Evolutionary conservation across 2,888 invertebrate genomes (phyloP), one percentile per base, ranked within the genome.

Genomic region (Mimas tiliae): DNA sequence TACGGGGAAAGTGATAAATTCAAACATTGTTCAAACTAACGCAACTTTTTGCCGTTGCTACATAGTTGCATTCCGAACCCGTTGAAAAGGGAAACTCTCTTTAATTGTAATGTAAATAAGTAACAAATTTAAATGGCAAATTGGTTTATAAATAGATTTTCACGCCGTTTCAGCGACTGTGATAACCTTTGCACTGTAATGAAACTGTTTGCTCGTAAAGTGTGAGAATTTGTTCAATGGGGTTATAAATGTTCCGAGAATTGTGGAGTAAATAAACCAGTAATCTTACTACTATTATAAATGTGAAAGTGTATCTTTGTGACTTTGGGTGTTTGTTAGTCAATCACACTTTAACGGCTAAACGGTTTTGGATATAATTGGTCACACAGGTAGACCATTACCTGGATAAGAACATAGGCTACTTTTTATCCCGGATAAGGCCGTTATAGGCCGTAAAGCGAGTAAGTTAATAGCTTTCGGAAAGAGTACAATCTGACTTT

Each of bases 1-100:
- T 77, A 80, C 78, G 79, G 82, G 82, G 87, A 89, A 88, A 88
- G 89, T 88, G 84, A 85, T 81, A 81, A 85, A 83, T 84, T 80
- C 78, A 80, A 45, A 81, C 79, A 77, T 76, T 77, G 77, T 69
- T 70, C 74, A 74, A 74, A 73, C 72, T 69, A 68, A 72, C 48
- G 65, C 68, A 66, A 77, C 71, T 80, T 81, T 81, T 81, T 80
- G 75, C 63, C 69, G 72, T 68, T 74, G 76, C 75, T 78, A 79
- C 71, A 65, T 42, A 58, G 65, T 65, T 58, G 65, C 58, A 58
- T 58, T 19, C 58, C 19, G 12, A 0, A 4, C 58, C 0, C 0
- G 12, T 12, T 19, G 12, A 19, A 42, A 19, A 19, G 42, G 38
- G 12, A 58, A 42, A 42, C 19, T 19, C 16, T 12, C 11, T 16